Percentiles rank a stretch among this genome's conserved stretches.
Evolutionary conservation across 2,888 invertebrate species (phyloP).

Genomic region (Cephus runcator): DNA sequence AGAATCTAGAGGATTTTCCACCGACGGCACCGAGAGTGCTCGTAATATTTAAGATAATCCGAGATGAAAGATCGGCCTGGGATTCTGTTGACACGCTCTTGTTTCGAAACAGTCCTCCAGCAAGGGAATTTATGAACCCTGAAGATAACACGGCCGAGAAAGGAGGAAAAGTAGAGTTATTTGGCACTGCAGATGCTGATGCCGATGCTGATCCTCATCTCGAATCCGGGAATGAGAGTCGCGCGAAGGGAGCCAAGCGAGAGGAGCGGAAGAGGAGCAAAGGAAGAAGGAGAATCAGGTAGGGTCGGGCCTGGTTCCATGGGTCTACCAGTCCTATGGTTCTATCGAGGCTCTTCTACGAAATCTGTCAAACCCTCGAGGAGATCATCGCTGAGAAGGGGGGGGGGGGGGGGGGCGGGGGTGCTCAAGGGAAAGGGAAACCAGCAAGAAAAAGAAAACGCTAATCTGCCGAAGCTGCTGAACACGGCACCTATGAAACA

Average conservation of each 20-base stretch:
- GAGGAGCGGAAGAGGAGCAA: conserved; percentile 5
- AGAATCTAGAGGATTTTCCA: too few species aligned
- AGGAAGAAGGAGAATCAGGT: conserved; percentile 17
- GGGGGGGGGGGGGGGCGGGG: too few species aligned
- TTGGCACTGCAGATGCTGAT: not conserved
- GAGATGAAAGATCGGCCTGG: not conserved
- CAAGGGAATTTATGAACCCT: not conserved
- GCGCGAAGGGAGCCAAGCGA: not conserved
- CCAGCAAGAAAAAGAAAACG: too few species aligned
- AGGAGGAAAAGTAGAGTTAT: too few species aligned
- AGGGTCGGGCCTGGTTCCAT: not conserved
- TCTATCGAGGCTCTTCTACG: not conserved
- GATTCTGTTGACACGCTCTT: not conserved
- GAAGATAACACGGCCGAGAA: not conserved
- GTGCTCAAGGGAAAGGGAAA: too few species aligned
- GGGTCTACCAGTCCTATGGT: not conserved
- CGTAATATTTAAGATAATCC: conserved; percentile 53
- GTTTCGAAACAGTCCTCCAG: not conserved
- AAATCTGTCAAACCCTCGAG: too few species aligned
- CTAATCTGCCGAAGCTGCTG: too few species aligned
- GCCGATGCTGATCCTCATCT: not conserved
- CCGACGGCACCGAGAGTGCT: conserved; percentile 29
- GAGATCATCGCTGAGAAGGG: too few species aligned
- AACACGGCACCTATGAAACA: too few species aligned
- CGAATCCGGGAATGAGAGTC: not conserved